phyloP scores from a whole-genome alignment of 2,113 vertebrate genomes.

The Osmerus eperlanus region DNA sequence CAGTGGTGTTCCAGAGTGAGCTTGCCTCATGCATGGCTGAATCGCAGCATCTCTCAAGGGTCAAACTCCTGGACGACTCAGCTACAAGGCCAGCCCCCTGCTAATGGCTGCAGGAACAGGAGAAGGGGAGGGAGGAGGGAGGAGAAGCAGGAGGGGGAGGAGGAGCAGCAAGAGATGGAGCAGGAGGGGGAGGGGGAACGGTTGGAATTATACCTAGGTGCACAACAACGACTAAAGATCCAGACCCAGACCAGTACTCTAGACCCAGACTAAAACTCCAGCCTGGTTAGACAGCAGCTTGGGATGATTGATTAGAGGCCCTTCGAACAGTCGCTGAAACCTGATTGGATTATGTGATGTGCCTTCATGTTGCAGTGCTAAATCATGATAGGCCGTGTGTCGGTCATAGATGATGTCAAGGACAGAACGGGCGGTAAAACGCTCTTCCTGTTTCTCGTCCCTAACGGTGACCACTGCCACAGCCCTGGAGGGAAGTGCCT shows the following conservation, averaged over 20 bases:
- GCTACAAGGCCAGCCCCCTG: too few species aligned
- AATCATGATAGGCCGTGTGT: slow-evolving; percentile 25
- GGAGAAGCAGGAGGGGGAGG: background rate
- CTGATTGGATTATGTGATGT: slow-evolving; percentile 40
- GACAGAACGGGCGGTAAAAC: slow-evolving; percentile 6
- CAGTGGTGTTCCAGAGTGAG: background rate
- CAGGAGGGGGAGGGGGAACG: background rate
- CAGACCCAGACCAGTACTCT: background rate
- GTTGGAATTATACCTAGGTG: too few species aligned
- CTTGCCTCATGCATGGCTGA: slow-evolving; percentile 27
- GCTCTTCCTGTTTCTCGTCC: background rate
- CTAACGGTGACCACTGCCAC: too few species aligned
- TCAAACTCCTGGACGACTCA: background rate
- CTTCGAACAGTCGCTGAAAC: slow-evolving; percentile 25
- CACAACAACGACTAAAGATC: too few species aligned
- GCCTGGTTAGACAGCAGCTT: too few species aligned
- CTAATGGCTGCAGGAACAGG: background rate
- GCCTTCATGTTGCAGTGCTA: slow-evolving; percentile 15
- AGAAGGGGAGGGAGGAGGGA: background rate
- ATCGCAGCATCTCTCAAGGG: slow-evolving; percentile 25
- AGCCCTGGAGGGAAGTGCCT: too few species aligned
- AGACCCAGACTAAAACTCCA: too few species aligned
- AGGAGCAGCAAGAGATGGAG: too few species aligned
- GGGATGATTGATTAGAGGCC: slow-evolving; percentile 10
- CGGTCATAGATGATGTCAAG: slow-evolving; percentile 6